Base-by-base conservation (phyloP, 2,888 invertebrate genomes). In the Galerucella nymphaeae region DNA sequence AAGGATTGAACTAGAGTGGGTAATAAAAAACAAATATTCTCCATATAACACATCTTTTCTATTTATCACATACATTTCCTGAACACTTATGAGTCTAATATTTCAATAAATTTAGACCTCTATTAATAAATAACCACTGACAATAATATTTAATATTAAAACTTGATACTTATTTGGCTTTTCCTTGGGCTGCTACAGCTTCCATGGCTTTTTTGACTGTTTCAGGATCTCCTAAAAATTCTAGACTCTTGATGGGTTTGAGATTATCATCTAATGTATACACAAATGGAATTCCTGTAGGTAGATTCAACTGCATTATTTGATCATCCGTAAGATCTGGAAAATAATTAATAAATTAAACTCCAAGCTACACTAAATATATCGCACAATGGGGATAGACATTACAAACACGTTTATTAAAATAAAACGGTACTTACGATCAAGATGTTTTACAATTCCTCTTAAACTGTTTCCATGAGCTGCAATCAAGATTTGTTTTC, bases 381-480 rank as follows among this genome's bases (percentile, higher is more conserved):
- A 30, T 6, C 6, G 8, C 30, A 30, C 6, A 8, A 30, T 30
- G 30, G n/a, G n/a, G n/a, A n/a, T n/a, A n/a, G n/a, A n/a, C n/a
- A n/a, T n/a, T n/a, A n/a, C n/a, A n/a, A n/a, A 30, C 8, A 8
- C 8, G 30, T 30, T 30, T 30, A 30, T 30, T 30, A 30, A 30
- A 30, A 50, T 11, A 72, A 55, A 53, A 38, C 14, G 1, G 4
- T 53, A 79, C 80, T 77, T 79, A 82, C 82, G 66, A 71, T 83
- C 82, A 23, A 83, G 91, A 88, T 96, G 94, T 86, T 96, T 96
- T 4, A 96, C 94, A 80, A 96, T 94, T 75, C 96, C 96, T 81
- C 96, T 89, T 63, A 96, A 90, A 83, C 95, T 95, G 86, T 96
- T 96, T 53, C 96, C 96, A 84, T 96, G 96, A 50, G 96, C 95